Conservation (phyloP, 2,888 invertebrate species). For the Sinhomidia bicolor region DNA sequence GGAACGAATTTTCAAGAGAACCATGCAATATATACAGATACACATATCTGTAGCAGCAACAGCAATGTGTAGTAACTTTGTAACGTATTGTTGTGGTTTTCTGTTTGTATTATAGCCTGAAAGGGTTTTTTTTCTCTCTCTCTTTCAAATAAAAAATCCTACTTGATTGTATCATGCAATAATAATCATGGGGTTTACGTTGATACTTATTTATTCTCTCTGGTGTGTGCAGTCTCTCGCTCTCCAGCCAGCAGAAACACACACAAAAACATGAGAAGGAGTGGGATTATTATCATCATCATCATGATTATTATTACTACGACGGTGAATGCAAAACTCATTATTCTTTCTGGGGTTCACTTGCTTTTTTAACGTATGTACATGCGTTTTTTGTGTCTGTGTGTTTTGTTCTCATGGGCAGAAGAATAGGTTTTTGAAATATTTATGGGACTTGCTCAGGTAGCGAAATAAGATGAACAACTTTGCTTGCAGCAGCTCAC, state of each 20-base stretch:
- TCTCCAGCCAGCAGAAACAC: background rate
- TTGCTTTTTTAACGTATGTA: too few relatives aligned
- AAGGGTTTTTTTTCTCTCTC: background rate
- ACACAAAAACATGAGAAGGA: background rate
- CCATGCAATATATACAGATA: too few relatives aligned
- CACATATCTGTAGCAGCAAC: too few relatives aligned
- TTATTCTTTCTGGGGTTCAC: background rate
- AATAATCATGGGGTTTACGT: slow-evolving; percentile 13
- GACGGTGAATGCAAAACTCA: background rate
- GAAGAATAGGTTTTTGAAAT: background rate
- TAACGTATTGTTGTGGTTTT: slow-evolving; percentile 49
- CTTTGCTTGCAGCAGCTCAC: too few relatives aligned
- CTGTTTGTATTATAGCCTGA: background rate
- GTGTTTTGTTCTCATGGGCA: background rate
- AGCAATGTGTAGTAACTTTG: background rate
- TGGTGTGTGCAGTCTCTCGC: background rate
- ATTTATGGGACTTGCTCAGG: slow-evolving; percentile 9
- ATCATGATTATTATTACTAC: background rate
- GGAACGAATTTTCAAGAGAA: background rate
- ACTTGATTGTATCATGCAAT: slow-evolving; percentile 35
- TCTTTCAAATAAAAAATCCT: background rate
- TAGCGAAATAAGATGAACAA: background rate
- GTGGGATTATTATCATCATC: background rate
- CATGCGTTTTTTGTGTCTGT: too few relatives aligned
- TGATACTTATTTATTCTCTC: background rate